Evolutionary conservation across 2,797 vertebrate genomes (phyloP).

Genomic region (Hybognathus amarus): DNA sequence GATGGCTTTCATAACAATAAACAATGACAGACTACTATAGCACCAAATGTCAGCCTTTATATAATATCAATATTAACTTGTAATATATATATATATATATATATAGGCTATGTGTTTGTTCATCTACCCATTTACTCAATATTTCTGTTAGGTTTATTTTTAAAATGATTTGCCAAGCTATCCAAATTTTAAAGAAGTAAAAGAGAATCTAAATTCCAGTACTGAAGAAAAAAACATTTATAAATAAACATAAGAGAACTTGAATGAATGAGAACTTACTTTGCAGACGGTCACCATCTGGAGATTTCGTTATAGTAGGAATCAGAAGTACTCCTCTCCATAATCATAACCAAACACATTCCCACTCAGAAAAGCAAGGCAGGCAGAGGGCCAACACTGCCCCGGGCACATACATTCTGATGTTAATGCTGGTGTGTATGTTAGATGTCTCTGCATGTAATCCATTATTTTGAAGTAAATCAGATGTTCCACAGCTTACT

Average conservation of each 20-base stretch:
- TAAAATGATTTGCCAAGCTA: not conserved
- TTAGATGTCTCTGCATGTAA: constrained; percentile 36
- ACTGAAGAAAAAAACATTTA: not conserved
- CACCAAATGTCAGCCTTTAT: not conserved
- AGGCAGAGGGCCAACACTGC: constrained; percentile 54
- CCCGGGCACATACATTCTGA: constrained; percentile 48
- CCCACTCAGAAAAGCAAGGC: constrained; percentile 59
- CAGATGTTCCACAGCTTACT: constrained; percentile 30
- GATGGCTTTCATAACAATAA: not conserved
- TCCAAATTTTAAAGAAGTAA: not conserved
- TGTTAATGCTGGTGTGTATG: constrained; percentile 37
- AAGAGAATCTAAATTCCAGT: not conserved
- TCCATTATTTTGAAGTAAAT: constrained; percentile 35
- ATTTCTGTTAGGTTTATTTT: not conserved
- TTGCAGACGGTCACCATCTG: constrained; percentile 38
- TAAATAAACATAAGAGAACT: constrained; percentile 1
- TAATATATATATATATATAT: no score
- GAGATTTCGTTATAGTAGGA: constrained; percentile 56
- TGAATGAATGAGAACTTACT: constrained; percentile 40
- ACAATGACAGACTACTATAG: not conserved
- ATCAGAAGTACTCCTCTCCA: constrained; percentile 49
- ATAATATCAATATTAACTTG: not conserved
- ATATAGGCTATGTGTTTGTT: not conserved
- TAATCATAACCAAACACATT: constrained; percentile 69
- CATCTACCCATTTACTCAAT: not conserved